phyloP scores from a whole-genome alignment of 2,888 invertebrate species.

The Yponomeuta sedellus region DNA sequence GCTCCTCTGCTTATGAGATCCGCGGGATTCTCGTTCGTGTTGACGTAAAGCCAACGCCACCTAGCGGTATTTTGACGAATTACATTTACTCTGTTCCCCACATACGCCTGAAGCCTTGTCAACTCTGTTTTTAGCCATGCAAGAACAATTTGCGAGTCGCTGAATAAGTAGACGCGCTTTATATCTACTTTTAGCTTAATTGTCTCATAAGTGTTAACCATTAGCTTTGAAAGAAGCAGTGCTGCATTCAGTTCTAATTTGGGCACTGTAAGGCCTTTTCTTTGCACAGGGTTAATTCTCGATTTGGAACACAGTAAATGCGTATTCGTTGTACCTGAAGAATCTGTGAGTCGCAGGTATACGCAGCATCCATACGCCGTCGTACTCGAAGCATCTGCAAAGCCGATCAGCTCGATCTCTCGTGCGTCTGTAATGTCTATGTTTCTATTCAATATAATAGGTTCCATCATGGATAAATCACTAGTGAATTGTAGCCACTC shows the following conservation, averaged over 20 bases:
- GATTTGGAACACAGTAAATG: conserved; percentile 24
- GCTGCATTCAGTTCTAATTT: conserved; percentile 23
- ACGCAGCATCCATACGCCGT: conserved; percentile 24
- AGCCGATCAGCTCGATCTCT: conserved; percentile 20
- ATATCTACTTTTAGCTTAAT: conserved; percentile 14
- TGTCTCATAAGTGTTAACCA: conserved; percentile 13
- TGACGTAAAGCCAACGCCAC: conserved; percentile 21
- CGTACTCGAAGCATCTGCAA: conserved; percentile 21
- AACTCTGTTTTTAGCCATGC: conserved; percentile 21
- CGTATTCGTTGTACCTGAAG: conserved; percentile 19
- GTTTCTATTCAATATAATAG: conserved; percentile 15
- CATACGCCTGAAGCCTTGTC: conserved; percentile 20
- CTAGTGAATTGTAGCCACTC: conserved; percentile 18
- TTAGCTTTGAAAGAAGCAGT: conserved; percentile 20
- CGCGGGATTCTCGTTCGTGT: conserved; percentile 20
- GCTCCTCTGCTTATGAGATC: conserved; percentile 20
- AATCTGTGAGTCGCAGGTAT: conserved; percentile 19
- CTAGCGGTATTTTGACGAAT: conserved; percentile 17
- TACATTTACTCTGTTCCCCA: conserved; percentile 21
- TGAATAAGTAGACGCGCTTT: conserved; percentile 13
- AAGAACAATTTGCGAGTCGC: conserved; percentile 21
- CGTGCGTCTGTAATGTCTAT: background rate
- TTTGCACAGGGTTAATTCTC: conserved; percentile 20
- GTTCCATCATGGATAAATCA: conserved; percentile 18
- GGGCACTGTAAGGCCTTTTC: conserved; percentile 4